A percentile compares a stretch with the other conserved stretches of the same genome.
Conservation (phyloP, 2,888 invertebrate species). For the Calameuta filiformis region DNA sequence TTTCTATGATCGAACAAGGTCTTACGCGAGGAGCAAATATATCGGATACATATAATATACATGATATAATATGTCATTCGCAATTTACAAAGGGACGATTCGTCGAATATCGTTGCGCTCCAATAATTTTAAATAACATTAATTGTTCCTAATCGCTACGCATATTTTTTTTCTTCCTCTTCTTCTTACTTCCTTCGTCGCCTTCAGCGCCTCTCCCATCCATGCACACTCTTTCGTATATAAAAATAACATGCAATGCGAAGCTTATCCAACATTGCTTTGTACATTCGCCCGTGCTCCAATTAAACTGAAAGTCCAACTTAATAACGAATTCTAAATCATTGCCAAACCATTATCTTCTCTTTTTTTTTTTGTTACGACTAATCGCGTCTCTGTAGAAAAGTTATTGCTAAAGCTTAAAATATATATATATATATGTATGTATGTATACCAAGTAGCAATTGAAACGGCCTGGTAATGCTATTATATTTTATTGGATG, state of each 20-base stretch:
- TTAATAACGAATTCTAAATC: constrained; percentile 41
- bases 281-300: constrained; percentile 66
- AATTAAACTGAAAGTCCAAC: constrained; percentile 54
- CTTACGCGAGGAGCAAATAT: neutral
- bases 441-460: neutral
- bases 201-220: constrained; percentile 4
- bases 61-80: neutral
- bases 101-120: neutral
- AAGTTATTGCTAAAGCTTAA: constrained; percentile 33
- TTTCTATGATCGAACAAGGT: neutral
- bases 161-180: constrained; percentile 18
- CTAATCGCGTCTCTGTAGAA: constrained; percentile 22
- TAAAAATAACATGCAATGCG: constrained; percentile 65
- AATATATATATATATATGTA: constrained; percentile 2
- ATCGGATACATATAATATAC: neutral
- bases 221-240: constrained; percentile 41
- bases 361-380: constrained; percentile 14
- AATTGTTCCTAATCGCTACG: neutral
- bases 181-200: constrained; percentile 2
- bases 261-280: constrained; percentile 63
- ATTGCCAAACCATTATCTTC: constrained; percentile 30
- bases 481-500: neutral
- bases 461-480: constrained; percentile 13
- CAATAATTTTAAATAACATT: neutral
- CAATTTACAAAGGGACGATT: neutral